Conservation (phyloP, 2,888 invertebrate species). For the Oligia strigilis region DNA sequence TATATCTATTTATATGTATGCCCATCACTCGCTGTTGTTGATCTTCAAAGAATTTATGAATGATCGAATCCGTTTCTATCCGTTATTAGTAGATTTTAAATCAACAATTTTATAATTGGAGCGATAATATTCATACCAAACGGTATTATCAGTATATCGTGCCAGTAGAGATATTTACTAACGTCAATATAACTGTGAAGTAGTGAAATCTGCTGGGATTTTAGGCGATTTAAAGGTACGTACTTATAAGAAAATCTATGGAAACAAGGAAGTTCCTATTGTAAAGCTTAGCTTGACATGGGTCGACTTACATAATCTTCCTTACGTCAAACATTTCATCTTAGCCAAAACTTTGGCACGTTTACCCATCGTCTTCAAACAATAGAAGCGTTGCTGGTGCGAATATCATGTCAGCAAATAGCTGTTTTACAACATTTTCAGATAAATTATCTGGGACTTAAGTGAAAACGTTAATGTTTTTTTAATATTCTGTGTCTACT, state of each 20-base stretch:
- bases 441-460: conserved; percentile 25
- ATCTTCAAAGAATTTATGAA: conserved; percentile 20
- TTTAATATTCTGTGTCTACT: conserved; percentile 44
- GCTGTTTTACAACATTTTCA: conserved; percentile 36
- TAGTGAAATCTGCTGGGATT: conserved; percentile 13
- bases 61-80: not conserved
- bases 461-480: conserved; percentile 59
- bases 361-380: conserved; percentile 19
- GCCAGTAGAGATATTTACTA: conserved; percentile 19
- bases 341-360: conserved; percentile 9
- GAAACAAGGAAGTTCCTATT: not conserved
- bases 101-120: conserved; percentile 31
- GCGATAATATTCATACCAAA: conserved; percentile 22
- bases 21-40: conserved; percentile 8
- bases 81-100: conserved; percentile 33
- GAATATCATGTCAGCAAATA: conserved; percentile 15
- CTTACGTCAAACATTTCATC: conserved; percentile 12
- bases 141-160: conserved; percentile 12
- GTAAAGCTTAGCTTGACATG: conserved; percentile 15
- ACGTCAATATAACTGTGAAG: conserved; percentile 16
- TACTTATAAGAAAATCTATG: not conserved
- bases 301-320: conserved; percentile 17
- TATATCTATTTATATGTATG: not conserved
- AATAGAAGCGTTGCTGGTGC: conserved; percentile 30
- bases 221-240: not conserved